Evolutionary conservation across 2,888 invertebrate genomes (phyloP).

Genomic region (Hipparchia semele): DNA sequence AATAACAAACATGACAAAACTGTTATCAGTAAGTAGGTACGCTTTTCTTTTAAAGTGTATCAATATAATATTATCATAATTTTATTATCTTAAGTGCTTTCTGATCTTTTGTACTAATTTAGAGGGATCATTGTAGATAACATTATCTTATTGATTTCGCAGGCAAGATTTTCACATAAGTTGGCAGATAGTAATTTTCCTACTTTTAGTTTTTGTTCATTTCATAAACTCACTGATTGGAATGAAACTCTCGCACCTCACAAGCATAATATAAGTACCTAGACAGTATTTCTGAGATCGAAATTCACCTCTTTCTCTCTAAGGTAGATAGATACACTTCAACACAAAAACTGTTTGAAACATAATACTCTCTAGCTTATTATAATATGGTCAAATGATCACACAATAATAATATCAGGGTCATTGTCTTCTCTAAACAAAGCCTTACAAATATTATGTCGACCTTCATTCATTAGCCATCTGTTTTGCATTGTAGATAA

Average conservation of each 20-base stretch:
- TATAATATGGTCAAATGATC: neutral
- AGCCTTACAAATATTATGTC: neutral
- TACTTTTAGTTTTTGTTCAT: too few species aligned
- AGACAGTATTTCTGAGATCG: too few species aligned
- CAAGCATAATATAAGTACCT: too few species aligned
- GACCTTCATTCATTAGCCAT: neutral
- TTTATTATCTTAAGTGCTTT: neutral
- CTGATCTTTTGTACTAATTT: neutral
- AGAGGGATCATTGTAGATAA: constrained; percentile 1
- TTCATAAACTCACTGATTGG: too few species aligned
- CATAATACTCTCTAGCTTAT: neutral
- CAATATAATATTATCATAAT: too few species aligned
- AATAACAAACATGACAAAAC: neutral
- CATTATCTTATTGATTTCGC: constrained; percentile 10
- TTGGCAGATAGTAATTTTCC: too few species aligned
- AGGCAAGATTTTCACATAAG: neutral
- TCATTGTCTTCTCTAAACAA: constrained; percentile 1
- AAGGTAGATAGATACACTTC: neutral
- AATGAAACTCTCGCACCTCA: too few species aligned
- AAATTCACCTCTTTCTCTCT: neutral
- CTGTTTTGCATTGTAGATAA: neutral
- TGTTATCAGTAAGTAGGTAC: neutral
- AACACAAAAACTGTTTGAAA: too few species aligned
- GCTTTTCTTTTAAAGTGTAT: neutral
- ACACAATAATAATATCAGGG: neutral